Evolutionary conservation across 2,888 invertebrate genomes (phyloP).

Genomic region (Clitarchus hookeri): DNA sequence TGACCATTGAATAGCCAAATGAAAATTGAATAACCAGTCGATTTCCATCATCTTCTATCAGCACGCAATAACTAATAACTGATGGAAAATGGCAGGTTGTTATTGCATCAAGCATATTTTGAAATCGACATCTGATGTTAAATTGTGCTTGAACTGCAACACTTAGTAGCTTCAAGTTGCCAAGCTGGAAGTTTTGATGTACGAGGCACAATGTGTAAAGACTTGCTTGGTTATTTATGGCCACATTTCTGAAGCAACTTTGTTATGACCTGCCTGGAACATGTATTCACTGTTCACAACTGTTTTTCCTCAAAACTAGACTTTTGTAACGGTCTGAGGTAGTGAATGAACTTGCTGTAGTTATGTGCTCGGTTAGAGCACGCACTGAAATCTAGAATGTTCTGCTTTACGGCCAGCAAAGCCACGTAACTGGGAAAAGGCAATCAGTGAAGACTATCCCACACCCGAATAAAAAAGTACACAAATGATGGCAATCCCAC

Average conservation of each 20-base stretch:
- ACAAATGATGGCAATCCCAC: constrained; percentile 7
- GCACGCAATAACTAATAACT: constrained; percentile 1
- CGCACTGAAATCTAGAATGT: constrained; percentile 21
- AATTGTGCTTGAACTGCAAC: constrained; percentile 4
- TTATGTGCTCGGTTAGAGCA: constrained; percentile 32
- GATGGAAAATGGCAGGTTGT: constrained; percentile 14
- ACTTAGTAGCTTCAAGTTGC: constrained; percentile 14
- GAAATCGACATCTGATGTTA: constrained; percentile 14
- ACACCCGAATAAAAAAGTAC: constrained; percentile 31
- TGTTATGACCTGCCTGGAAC: constrained; percentile 5
- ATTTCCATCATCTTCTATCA: background rate
- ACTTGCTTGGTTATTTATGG: background rate
- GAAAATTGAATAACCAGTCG: constrained; percentile 4
- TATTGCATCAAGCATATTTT: constrained; percentile 12
- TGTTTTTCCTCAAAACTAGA: constrained; percentile 21
- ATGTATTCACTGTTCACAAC: constrained; percentile 15
- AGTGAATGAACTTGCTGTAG: constrained; percentile 35
- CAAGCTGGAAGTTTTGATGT: background rate
- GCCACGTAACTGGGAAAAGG: background rate
- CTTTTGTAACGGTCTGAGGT: constrained; percentile 33
- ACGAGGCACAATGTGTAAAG: constrained; percentile 5
- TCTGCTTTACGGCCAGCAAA: constrained; percentile 4
- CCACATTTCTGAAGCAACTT: constrained; percentile 1
- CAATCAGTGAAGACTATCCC: constrained; percentile 29
- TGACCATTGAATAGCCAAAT: background rate